Base-by-base conservation (phyloP, 2,888 invertebrate genomes). In the Marronus borbonicus region DNA sequence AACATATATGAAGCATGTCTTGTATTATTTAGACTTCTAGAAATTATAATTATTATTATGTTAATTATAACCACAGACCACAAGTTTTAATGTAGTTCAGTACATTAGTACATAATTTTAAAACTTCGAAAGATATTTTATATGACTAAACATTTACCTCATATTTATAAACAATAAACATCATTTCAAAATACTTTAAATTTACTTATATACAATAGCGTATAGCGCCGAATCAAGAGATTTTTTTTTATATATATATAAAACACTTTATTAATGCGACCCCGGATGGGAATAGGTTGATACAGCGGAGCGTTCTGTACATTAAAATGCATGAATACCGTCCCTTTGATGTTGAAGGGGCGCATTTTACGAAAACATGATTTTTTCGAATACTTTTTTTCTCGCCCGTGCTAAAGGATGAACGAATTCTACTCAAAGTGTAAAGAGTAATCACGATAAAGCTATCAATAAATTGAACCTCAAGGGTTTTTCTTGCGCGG, bases 391-490 rank as follows among this genome's bases (percentile, higher is more conserved):
- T 62, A 31, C 24, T 28, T 31, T 62, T 62, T 62, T 62, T 31
- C 31, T 10, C 55, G 55, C 24, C 55, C 31, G 31, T 31, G 24
- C n/a, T 68, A 68, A 68, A 68, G 49, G 68, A 17, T 14, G 68
- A 68, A 28, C 50, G 68, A 68, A 28, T 68, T 68, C 20, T 44
- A 62, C 39, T 72, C 44, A 60, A 72, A 58, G 58, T 58, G 58
- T 60, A 72, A 60, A 60, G 60, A 39, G 60, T 60, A 17, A 74
- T 74, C 58, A 60, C 44, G 72, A 60, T 74, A 60, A 74, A 74
- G 72, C 72, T 74, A 60, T 74, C 72, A 44, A 74, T 74, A 74
- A 62, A 49, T 74, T 74, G 60, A 44, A 58, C 70, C 70, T 70
- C 58, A 70, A 58, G 31, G 58, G 31, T 31, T 36, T 36, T n/a